phyloP scores from a whole-genome alignment of 2,888 invertebrate genomes.

The Hyposoter dolosus region DNA sequence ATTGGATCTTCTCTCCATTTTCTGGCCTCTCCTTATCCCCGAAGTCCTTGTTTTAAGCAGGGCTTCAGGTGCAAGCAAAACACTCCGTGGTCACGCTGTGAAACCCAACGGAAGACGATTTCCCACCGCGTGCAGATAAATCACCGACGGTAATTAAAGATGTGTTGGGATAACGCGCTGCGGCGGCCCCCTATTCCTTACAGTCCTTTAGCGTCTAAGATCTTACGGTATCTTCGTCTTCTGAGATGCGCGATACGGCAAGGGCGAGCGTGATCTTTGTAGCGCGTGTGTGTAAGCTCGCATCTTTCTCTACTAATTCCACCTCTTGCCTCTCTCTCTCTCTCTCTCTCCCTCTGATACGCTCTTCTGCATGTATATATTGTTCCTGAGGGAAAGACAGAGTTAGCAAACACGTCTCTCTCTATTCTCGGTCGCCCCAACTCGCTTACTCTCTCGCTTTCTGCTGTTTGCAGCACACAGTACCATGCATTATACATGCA shows the following conservation, averaged over 20 bases:
- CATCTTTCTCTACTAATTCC: conserved; percentile 9
- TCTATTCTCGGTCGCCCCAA: not conserved
- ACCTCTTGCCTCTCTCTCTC: conserved; percentile 10
- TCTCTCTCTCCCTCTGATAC: conserved; percentile 1
- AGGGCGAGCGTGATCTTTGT: conserved; percentile 68
- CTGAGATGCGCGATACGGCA: conserved; percentile 75
- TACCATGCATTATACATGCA: conserved; percentile 75
- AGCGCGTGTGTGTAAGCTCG: conserved; percentile 22
- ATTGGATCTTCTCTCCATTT: conserved; percentile 25
- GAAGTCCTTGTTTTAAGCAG: conserved; percentile 52
- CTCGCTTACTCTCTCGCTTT: conserved; percentile 9
- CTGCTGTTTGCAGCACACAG: conserved; percentile 36
- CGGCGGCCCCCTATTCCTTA: conserved; percentile 55
- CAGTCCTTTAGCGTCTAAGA: conserved; percentile 42
- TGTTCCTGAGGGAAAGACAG: conserved; percentile 16
- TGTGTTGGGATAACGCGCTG: conserved; percentile 77
- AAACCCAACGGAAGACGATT: conserved; percentile 69
- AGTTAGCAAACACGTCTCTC: conserved; percentile 13
- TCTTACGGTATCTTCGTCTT: conserved; percentile 44
- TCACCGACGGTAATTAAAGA: conserved; percentile 80
- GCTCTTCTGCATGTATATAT: conserved; percentile 20
- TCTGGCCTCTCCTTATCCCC: conserved; percentile 3
- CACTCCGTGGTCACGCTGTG: conserved; percentile 44
- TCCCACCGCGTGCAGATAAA: conserved; percentile 76
- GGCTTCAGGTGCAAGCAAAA: not conserved